Percentiles rank a stretch among this genome's conserved stretches.
Conservation (phyloP, 2,797 vertebrate species). For the Hozukius guyotensis region DNA sequence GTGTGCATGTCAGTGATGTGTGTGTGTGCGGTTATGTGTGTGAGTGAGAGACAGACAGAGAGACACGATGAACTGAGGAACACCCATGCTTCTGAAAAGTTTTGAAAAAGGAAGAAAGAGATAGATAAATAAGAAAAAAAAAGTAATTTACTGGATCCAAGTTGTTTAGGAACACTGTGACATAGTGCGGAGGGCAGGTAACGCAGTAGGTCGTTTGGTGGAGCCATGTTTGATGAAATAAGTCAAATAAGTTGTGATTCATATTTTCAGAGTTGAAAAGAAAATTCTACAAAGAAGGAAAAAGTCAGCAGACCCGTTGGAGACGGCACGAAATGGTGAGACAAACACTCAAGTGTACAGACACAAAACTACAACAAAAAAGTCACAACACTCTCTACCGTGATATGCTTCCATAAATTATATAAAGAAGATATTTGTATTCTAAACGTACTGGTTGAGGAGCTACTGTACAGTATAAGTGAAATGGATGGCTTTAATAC, state of each 20-base stretch:
- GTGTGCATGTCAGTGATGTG: background rate
- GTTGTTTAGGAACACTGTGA: conserved; percentile 13
- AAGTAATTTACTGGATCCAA: background rate
- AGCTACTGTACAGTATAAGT: no score
- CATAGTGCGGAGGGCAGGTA: background rate
- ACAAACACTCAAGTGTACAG: background rate
- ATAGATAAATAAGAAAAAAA: background rate
- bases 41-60: background rate
- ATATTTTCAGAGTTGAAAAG: background rate
- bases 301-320: background rate
- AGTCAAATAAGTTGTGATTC: background rate
- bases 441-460: background rate
- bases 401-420: background rate
- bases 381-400: background rate
- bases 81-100: conserved; percentile 36
- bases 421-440: background rate
- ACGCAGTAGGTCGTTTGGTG: background rate
- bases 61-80: conserved; percentile 1
- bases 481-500: background rate
- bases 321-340: background rate
- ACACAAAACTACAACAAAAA: background rate
- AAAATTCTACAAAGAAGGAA: background rate
- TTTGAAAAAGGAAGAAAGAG: conserved; percentile 7
- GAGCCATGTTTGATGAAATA: background rate
- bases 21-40: background rate